Percentiles rank a stretch among this genome's conserved stretches.
Evolutionary conservation across 2,888 invertebrate genomes (phyloP).

Genomic region (Digitonthophagus gazella): DNA sequence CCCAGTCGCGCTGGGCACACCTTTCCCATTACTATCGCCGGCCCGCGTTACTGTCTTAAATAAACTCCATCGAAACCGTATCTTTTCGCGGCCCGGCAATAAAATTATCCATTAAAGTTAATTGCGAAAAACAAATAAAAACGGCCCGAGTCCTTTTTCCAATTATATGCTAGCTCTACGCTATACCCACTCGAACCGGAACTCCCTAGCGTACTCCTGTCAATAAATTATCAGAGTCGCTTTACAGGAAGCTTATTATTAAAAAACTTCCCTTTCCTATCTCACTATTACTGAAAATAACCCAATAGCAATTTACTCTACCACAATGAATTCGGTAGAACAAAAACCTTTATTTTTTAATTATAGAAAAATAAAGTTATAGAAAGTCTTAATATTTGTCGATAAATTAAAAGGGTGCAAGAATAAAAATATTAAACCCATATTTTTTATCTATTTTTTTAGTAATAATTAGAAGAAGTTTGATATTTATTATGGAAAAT

Average conservation of each 20-base stretch:
- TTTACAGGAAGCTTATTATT: neutral
- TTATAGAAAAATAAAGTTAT: too few relatives aligned
- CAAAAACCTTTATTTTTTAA: too few relatives aligned
- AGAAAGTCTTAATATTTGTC: too few relatives aligned
- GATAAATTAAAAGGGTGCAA: too few relatives aligned
- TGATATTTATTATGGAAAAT: too few relatives aligned
- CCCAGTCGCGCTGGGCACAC: neutral
- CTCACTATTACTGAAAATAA: too few relatives aligned
- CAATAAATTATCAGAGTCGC: neutral
- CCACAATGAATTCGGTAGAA: too few relatives aligned
- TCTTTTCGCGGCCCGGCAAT: conserved; percentile 9
- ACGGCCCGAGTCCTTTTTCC: conserved; percentile 4
- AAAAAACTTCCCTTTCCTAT: too few relatives aligned
- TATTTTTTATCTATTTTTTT: too few relatives aligned
- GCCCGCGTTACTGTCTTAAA: conserved; percentile 8
- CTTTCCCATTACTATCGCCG: neutral
- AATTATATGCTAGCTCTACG: conserved; percentile 4
- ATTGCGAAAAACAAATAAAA: conserved; percentile 14
- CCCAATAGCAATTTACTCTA: too few relatives aligned
- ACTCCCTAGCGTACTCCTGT: neutral
- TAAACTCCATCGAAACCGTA: conserved; percentile 14
- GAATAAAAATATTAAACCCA: too few relatives aligned
- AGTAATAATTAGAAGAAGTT: too few relatives aligned
- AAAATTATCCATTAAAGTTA: conserved; percentile 17
- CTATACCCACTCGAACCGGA: neutral